Base-by-base conservation (phyloP, 2,797 vertebrate genomes). In the Acrocephalus scirpaceus region DNA sequence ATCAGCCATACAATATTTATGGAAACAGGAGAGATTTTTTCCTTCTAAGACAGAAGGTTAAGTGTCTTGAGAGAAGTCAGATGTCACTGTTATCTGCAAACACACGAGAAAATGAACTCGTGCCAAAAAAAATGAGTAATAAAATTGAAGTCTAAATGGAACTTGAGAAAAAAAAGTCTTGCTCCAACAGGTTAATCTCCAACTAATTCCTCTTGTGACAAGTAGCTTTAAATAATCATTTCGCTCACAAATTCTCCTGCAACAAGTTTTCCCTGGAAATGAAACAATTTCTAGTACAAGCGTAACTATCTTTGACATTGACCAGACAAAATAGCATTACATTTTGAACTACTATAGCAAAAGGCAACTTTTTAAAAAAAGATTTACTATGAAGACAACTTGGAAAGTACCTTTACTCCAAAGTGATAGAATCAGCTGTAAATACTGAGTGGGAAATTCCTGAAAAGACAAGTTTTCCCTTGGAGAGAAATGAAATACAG, bases 381-480 rank as follows among this genome's bases (percentile, higher is more conserved):
- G 36, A 95, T 67, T 93, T 81, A 53, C 44, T 25, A 75, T 7
- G 2, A 94, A 88, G 93, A 89, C 70, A 65, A 94, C 92, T 85
- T 91, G 62, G 64, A 96, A 96, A 96, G 83, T 77, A 88, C 81
- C 76, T 92, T 96, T 47, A 94, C 85, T 97, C 80, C 85, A 60
- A 80, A 93, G 67, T 45, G 74, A 94, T 83, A 80, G 71, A 94
- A 93, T 93, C 87, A 91, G 56, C 60, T 80, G 80, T 89, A 95
- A 85, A 93, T 92, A 95, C n/a, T 65, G 81, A 96, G 86, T 42
- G n/a, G 77, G 45, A 48, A 64, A 93, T 86, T 93, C 65, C 72
- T 62, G 45, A 61, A 81, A 51, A 96, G 62, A 94, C n/a, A 95
- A 94, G 21, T 42, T 86, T 69, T 87, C 38, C 80, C 90, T 94